phyloP scores from a whole-genome alignment of 2,888 invertebrate genomes.

The Rosalia funebris region DNA sequence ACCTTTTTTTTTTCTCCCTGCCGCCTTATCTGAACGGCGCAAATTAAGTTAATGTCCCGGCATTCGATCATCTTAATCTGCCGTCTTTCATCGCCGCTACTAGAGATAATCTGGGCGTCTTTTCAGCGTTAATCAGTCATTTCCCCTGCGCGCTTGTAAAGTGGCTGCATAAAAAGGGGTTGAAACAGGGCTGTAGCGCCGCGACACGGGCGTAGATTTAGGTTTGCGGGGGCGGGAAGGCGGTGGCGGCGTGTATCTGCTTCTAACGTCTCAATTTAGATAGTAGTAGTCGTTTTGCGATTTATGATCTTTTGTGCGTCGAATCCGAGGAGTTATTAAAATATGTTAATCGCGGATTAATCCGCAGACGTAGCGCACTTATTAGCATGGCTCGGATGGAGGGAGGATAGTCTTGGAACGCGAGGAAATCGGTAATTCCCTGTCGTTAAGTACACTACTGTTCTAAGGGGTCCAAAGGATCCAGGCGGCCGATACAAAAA shows the following conservation, averaged over 20 bases:
- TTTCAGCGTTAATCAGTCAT: conserved; percentile 29
- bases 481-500: too few relatives aligned
- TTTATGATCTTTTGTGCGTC: conserved; percentile 9
- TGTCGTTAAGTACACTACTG: too few relatives aligned
- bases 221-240: neutral
- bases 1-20: conserved; percentile 11
- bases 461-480: too few relatives aligned
- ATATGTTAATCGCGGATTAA: conserved; percentile 7
- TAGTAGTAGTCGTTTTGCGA: neutral
- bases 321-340: conserved; percentile 8
- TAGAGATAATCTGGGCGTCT: conserved; percentile 28
- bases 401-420: too few relatives aligned
- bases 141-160: conserved; percentile 25
- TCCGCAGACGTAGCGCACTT: too few relatives aligned
- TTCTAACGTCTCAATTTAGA: conserved; percentile 8
- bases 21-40: conserved; percentile 27
- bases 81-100: conserved; percentile 26
- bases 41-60: conserved; percentile 34
- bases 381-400: too few relatives aligned
- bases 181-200: neutral
- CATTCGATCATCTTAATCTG: conserved; percentile 35
- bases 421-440: too few relatives aligned
- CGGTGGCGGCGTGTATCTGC: neutral
- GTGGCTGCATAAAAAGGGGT: conserved; percentile 23
- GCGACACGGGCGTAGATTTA: conserved; percentile 3